Base-by-base conservation (phyloP, 2,888 invertebrate species). In the Drosophila ustulata region DNA sequence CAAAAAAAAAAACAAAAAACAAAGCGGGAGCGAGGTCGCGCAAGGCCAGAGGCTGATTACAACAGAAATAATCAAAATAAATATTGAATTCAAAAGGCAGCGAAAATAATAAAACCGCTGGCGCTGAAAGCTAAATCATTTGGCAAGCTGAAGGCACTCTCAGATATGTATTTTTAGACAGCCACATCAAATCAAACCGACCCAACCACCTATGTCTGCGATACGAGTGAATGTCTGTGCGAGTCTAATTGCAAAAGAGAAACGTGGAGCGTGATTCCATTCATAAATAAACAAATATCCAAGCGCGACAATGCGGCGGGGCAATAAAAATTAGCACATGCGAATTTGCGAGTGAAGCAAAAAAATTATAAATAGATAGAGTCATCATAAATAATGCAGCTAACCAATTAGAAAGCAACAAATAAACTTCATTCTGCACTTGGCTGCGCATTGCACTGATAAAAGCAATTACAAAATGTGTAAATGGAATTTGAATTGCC, bases 321-420 rank as follows among this genome's bases (percentile, higher is more conserved):
- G 71, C 63, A 62, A 84, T 84, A 68, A 80, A 80, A 84, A 74
- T 78, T 57, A 81, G 68, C 75, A 81, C 79, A 82, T 57, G 53
- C 46, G 41, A 49, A 46, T 51, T 32, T 11, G n/a, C 18, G 13
- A 46, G 56, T 50, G 32, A 55, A 47, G 25, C 46, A 53, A 45
- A 69, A 72, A 72, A 85, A 85, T 82, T 75, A 70, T 79, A 61
- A 65, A 58, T 74, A 47, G 45, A 78, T 69, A 63, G n/a, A 49
- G 63, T 73, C 63, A 47, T 39, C 67, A 71, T 81, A 82, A 76
- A 81, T 80, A 82, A 68, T 79, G 53, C 61, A 82, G 66, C 47
- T 51, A 66, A 43, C 64, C 86, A 85, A 85, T 85, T 85, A 82
- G 62, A 63, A 62, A 58, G 67, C 55, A 74, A 50, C 55, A 67